These are phyloP conservation scores for Orius insidiosus DNA, from an alignment of 1,140 invertebrate species.

Conservation along the genomic window DNA sequence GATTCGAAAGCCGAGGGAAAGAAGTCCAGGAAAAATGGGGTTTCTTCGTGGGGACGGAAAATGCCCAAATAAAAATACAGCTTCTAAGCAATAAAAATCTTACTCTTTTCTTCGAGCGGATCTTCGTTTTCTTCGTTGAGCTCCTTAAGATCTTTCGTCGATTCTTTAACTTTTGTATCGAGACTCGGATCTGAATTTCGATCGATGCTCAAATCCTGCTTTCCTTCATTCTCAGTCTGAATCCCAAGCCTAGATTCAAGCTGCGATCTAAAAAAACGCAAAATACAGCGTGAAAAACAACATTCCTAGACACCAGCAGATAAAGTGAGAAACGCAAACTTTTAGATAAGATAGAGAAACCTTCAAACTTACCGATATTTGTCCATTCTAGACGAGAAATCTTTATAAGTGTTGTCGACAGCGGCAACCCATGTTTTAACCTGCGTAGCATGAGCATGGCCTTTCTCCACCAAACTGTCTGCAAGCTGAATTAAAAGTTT, in stretches of 20 bases:
- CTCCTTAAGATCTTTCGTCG: conserved; percentile 55
- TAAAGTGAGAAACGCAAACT: conserved; percentile 9
- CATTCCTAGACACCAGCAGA: conserved; percentile 1
- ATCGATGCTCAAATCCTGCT: conserved; percentile 47
- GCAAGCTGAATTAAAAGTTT: conserved; percentile 83
- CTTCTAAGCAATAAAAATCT: too few species aligned
- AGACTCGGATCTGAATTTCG: conserved; percentile 63
- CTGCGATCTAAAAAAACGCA: conserved; percentile 32
- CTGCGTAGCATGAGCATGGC: conserved; percentile 78
- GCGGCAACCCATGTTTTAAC: conserved; percentile 90
- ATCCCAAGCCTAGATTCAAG: conserved; percentile 58
- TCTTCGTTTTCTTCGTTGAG: conserved; percentile 82
- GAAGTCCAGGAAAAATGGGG: too few species aligned
- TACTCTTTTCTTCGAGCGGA: conserved; percentile 85
- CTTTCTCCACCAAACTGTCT: conserved; percentile 88
- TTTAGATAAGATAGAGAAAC: not conserved
- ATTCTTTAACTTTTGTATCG: conserved; percentile 57
- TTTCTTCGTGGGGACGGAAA: too few species aligned
- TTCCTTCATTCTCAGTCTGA: conserved; percentile 32
- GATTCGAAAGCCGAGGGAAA: too few species aligned
- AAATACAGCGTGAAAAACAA: conserved; percentile 3
- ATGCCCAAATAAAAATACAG: too few species aligned
- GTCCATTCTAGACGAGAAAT: conserved; percentile 88
- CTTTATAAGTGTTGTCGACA: conserved; percentile 87
- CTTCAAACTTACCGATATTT: conserved; percentile 40